Conservation (phyloP, 1,140 invertebrate species). For the Teleogryllus occipitalis region DNA sequence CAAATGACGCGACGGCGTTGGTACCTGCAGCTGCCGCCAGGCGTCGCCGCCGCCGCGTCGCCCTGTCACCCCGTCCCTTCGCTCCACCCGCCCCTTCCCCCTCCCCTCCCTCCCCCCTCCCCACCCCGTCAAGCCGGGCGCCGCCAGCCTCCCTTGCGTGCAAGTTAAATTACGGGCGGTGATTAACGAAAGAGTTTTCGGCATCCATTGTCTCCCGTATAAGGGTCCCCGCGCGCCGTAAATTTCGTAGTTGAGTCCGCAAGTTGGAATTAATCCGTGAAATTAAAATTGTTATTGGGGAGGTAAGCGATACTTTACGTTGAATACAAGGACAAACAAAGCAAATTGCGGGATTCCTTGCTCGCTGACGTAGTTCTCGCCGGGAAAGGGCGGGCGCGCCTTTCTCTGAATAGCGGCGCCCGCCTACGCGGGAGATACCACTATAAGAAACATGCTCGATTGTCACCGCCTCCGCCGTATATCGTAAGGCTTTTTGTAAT, state of each 20-base stretch:
- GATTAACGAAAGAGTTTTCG: slow-evolving; percentile 4
- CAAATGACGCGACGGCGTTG: too few species aligned
- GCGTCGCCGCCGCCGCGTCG: too few species aligned
- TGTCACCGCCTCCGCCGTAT: not conserved
- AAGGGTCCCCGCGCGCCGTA: not conserved
- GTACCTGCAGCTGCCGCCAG: too few species aligned
- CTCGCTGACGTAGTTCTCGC: not conserved
- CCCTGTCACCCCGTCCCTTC: too few species aligned
- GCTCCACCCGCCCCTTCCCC: too few species aligned
- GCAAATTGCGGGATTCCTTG: not conserved
- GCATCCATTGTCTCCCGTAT: not conserved
- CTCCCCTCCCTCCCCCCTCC: too few species aligned
- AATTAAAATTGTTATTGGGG: not conserved
- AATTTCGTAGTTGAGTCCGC: not conserved
- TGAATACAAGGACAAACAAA: not conserved
- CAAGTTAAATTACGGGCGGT: not conserved
- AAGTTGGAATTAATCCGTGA: slow-evolving; percentile 1
- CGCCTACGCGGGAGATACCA: too few species aligned
- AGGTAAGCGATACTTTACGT: not conserved
- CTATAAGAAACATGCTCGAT: not conserved
- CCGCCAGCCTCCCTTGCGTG: not conserved
- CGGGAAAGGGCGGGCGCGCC: too few species aligned
- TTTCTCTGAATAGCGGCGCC: too few species aligned
- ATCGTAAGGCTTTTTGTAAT: not conserved
- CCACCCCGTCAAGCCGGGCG: too few species aligned